These are phyloP conservation scores for Pecten maximus DNA, from an alignment of 2,888 invertebrate genomes.

Conservation along the genomic window DNA sequence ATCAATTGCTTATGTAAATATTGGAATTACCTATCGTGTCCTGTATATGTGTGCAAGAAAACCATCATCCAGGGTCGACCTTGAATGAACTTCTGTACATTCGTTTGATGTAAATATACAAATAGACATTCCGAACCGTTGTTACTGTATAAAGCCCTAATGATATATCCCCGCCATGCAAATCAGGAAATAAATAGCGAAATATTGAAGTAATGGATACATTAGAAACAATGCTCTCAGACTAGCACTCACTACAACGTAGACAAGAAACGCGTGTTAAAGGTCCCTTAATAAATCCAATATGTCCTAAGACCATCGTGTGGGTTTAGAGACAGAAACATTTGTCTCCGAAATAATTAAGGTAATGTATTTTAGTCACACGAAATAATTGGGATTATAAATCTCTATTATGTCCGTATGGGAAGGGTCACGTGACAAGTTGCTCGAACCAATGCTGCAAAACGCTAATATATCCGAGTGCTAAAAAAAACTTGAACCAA, in stretches of 20 bases:
- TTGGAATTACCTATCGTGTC: neutral
- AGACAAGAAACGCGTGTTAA: neutral
- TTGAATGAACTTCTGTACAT: neutral
- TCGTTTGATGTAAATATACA: constrained; percentile 12
- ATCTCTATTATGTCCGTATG: neutral
- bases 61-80: neutral
- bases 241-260: neutral
- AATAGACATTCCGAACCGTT: neutral
- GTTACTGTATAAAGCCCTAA: neutral
- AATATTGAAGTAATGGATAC: constrained; percentile 11
- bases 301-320: neutral
- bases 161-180: neutral
- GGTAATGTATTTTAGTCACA: constrained; percentile 5
- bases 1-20: neutral
- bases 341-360: constrained; percentile 17
- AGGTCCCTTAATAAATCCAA: constrained; percentile 13
- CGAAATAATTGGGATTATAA: neutral
- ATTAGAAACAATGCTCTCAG: neutral
- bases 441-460: too few species aligned
- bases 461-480: too few species aligned
- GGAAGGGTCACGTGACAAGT: neutral
- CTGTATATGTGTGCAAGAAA: neutral
- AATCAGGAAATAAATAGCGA: neutral
- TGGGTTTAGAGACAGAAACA: neutral
- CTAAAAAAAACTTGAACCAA: too few species aligned